These are phyloP conservation scores for Zeuzera pyrina DNA, from an alignment of 2,888 invertebrate genomes.

Conservation along the genomic window DNA sequence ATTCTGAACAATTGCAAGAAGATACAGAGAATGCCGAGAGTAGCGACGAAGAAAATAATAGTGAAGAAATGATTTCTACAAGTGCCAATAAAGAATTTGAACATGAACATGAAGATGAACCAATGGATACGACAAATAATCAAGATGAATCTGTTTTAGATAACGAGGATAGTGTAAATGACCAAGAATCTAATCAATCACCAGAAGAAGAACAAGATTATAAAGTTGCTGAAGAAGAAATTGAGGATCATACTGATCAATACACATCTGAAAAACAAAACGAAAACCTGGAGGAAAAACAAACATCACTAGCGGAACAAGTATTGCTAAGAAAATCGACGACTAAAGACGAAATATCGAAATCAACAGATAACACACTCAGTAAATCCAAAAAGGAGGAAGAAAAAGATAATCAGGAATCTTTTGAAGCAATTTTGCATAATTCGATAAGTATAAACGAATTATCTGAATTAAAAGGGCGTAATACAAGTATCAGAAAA, in stretches of 20 bases:
- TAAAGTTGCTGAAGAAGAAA: background rate
- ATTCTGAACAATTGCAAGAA: background rate
- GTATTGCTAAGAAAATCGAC: background rate
- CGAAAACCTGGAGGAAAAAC: background rate
- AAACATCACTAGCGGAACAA: background rate
- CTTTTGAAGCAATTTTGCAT: constrained; percentile 40
- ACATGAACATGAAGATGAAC: too few species aligned
- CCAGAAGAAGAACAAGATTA: constrained; percentile 1
- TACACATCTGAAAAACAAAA: background rate
- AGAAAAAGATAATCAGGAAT: constrained; percentile 21
- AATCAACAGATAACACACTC: constrained; percentile 25
- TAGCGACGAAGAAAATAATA: background rate
- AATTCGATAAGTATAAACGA: constrained; percentile 25
- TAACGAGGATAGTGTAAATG: background rate
- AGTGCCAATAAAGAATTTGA: too few species aligned
- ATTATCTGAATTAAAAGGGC: constrained; percentile 29
- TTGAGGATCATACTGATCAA: background rate
- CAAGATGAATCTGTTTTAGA: too few species aligned
- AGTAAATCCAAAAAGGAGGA: background rate
- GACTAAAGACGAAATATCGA: constrained; percentile 14
- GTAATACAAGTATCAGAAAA: constrained; percentile 35
- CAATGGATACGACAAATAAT: too few species aligned
- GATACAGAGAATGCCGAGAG: background rate
- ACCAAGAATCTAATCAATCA: too few species aligned
- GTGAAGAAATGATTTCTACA: too few species aligned